Evolutionary conservation across 1,140 invertebrate species (phyloP).

Genomic region (Oncopeltus fasciatus): DNA sequence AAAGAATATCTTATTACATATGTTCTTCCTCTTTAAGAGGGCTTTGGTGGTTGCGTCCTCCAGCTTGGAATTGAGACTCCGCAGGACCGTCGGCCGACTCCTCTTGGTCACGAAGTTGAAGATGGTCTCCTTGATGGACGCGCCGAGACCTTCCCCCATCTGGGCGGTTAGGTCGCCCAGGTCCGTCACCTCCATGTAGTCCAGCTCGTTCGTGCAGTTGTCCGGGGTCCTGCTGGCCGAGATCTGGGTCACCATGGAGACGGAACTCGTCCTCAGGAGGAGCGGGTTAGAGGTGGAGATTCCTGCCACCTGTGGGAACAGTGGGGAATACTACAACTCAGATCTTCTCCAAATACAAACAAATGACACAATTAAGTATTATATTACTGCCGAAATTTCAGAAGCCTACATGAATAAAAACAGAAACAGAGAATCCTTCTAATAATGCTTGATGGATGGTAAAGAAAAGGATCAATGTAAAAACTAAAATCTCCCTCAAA

Average conservation of each 20-base stretch:
- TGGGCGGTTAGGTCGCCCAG: not conserved
- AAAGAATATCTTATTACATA: not conserved
- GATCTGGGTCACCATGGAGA: not conserved
- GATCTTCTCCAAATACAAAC: no score
- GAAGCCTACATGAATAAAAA: no score
- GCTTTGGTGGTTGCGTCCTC: not conserved
- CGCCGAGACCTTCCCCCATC: not conserved
- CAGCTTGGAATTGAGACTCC: not conserved
- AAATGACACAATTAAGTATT: no score
- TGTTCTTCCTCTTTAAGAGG: not conserved
- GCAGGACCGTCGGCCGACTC: not conserved
- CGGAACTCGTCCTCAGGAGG: not conserved
- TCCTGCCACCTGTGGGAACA: not conserved
- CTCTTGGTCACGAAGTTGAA: not conserved
- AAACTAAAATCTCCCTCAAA: no score
- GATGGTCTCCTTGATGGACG: not conserved
- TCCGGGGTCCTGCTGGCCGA: not conserved
- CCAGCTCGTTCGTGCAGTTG: not conserved
- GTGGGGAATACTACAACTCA: no score
- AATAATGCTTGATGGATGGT: no score
- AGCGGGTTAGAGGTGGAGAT: not conserved
- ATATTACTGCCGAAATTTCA: no score
- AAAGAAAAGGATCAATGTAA: no score
- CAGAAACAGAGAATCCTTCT: no score
- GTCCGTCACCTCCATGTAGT: not conserved